Conservation (phyloP, 2,888 invertebrate species). For the Cabera pusaria region DNA sequence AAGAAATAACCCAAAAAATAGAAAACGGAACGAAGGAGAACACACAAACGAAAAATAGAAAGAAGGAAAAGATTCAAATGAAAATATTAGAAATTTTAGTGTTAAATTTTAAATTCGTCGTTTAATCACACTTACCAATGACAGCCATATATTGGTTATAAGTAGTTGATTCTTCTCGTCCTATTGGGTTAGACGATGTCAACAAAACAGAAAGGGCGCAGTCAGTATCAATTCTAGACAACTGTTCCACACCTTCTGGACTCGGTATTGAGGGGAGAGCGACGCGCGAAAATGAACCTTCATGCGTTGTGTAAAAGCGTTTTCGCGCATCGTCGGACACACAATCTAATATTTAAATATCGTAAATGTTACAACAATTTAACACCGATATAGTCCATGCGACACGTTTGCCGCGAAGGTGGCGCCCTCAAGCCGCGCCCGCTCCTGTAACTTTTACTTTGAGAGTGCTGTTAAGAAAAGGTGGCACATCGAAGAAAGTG, state of each 20-base stretch:
- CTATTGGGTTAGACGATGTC: constrained; percentile 88
- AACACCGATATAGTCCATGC: constrained; percentile 80
- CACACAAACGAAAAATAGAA: constrained; percentile 42
- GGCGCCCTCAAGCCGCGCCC: constrained; percentile 66
- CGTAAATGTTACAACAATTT: constrained; percentile 68
- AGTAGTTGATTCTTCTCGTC: constrained; percentile 98
- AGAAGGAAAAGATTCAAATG: constrained; percentile 58
- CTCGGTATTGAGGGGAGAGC: constrained; percentile 61
- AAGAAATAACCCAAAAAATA: constrained; percentile 50
- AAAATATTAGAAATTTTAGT: constrained; percentile 75
- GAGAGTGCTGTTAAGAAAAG: constrained; percentile 24
- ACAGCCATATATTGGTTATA: constrained; percentile 97
- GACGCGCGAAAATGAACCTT: constrained; percentile 51
- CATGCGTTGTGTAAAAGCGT: constrained; percentile 52
- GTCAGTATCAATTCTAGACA: constrained; percentile 79
- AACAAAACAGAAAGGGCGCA: constrained; percentile 87
- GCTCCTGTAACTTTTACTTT: constrained; percentile 56
- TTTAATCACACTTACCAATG: constrained; percentile 93
- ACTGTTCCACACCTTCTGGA: constrained; percentile 66
- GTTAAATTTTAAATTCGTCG: constrained; percentile 78
- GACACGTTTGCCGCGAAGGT: constrained; percentile 73
- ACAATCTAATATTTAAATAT: constrained; percentile 64
- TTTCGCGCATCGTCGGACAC: constrained; percentile 64
- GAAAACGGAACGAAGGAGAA: constrained; percentile 48
- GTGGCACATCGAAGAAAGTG: constrained; percentile 36